Evolutionary conservation across 2,888 invertebrate species (phyloP), one percentile per base, ranked within the genome.

Genomic region (Cheilosia urbana): DNA sequence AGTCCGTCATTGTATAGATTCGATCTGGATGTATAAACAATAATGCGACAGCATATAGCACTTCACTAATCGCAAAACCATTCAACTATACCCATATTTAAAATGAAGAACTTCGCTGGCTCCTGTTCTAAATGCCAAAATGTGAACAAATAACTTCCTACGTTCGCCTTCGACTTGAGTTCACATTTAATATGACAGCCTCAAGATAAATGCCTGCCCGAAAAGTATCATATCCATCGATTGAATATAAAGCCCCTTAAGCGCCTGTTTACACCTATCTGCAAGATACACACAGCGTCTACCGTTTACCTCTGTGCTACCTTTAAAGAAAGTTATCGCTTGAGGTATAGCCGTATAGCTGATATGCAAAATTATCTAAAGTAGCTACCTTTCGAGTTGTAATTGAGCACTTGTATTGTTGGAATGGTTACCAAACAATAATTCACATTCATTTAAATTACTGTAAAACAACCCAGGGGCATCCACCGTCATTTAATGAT

Each of bases 381-480:
- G 72, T 62, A 62, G 62, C 53, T 42, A 27, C 30, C 24, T 24
- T 51, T 63, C 6, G 37, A 65, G n/a, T n/a, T 45, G 42, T 51
- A 66, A 60, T 60, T 68, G 76, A 21, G 13, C 49, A 34, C 11
- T 19, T 58, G 40, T 76, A 60, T 58, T 76, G 76, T 51, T 51
- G 17, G 30, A 51, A 42, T n/a, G 15, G 45, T 66, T 68, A 15
- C 76, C 51, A 76, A 60, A 60, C 76, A 60, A 76, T 40, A 69
- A 55, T 42, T 72, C 68, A 60, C 76, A 53, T 76, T 77, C 24
- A 45, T 24, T 45, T 3, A 55, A 75, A 51, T 77, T 69, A 55
- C 53, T 45, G n/a, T 55, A 62, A 62, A 68, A 68, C 53, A 60
- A 58, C 77, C 77, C 40, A 13, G 11, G 53, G 77, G 55, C 37